Evolutionary conservation across 2,113 vertebrate genomes (phyloP).

Genomic region (Anarhynchus alexandrinus): DNA sequence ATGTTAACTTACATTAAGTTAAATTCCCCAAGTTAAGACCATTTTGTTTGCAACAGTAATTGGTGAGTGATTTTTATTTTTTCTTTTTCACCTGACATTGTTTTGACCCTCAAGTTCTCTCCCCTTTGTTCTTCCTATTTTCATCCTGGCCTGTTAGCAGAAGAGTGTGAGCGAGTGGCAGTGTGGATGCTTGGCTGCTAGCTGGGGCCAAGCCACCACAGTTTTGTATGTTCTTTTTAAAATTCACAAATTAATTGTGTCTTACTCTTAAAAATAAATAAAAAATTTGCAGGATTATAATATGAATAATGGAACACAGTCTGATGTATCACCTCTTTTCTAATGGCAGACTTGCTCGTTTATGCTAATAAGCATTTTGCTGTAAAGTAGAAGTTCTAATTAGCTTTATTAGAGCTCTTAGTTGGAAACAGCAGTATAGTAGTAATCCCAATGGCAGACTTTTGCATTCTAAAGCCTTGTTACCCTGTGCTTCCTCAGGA

Average conservation of each 20-base stretch:
- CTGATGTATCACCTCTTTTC: neutral
- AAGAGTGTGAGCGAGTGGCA: neutral
- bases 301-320: neutral
- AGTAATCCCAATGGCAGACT: neutral
- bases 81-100: too few relatives aligned
- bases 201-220: neutral
- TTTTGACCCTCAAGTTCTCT: neutral
- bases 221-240: neutral
- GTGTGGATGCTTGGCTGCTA: neutral
- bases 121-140: neutral
- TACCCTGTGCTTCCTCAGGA: neutral
- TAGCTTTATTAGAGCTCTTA: neutral
- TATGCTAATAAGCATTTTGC: neutral
- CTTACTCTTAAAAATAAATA: neutral
- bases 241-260: neutral
- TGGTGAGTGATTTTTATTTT: neutral
- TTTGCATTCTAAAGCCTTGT: neutral
- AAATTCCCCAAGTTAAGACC: neutral
- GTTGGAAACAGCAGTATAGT: neutral
- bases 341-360: neutral
- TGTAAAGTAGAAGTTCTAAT: neutral
- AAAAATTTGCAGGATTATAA: neutral
- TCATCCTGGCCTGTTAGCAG: neutral
- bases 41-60: neutral
- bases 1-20: neutral